Percentiles rank a stretch among this genome's conserved stretches.
phyloP scores from a whole-genome alignment of 2,113 vertebrate species.

The Corythaixoides concolor region DNA sequence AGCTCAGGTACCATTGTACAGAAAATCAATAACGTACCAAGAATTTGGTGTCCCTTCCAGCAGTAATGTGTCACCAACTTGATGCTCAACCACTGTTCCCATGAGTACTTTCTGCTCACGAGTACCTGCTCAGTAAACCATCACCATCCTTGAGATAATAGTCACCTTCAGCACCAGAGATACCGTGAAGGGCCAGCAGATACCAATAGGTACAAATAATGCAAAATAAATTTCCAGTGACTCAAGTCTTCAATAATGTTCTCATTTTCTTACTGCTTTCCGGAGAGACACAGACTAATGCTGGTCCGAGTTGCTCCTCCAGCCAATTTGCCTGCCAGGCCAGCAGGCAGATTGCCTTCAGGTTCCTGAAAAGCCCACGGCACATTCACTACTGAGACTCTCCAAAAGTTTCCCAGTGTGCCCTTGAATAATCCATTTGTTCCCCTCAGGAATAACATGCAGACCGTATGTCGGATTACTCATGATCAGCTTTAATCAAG shows the following conservation, averaged over 20 bases:
- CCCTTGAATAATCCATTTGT: background rate
- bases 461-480: background rate
- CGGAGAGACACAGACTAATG: background rate
- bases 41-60: background rate
- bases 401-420: background rate
- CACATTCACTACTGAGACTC: background rate
- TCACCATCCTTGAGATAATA: fast-evolving
- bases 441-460: background rate
- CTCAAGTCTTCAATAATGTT: background rate
- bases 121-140: background rate
- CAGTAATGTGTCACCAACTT: background rate
- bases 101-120: background rate
- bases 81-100: background rate
- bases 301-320: background rate
- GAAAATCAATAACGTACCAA: background rate
- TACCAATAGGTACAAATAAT: background rate
- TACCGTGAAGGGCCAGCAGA: fast-evolving
- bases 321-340: background rate
- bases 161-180: background rate
- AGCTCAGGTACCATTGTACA: background rate
- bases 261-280: background rate
- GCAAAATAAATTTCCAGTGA: background rate
- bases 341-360: background rate
- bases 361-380: background rate
- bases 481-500: background rate